phyloP scores from a whole-genome alignment of 1,140 invertebrate species.

The Rhynchophorus ferrugineus region DNA sequence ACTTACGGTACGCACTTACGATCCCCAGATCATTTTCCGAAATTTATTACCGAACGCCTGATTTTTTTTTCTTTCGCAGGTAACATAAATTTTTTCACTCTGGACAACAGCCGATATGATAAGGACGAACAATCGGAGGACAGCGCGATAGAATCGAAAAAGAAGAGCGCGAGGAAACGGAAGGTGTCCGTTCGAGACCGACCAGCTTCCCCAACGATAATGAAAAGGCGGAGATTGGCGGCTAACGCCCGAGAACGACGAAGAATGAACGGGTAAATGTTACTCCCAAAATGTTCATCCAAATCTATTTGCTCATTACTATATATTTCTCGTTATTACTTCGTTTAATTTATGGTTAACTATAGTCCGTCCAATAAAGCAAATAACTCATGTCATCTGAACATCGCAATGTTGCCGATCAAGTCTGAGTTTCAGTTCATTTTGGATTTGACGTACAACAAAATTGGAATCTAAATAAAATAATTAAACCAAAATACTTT shows the following conservation, averaged over 20 bases:
- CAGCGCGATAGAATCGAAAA: not conserved
- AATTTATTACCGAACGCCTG: too few relatives aligned
- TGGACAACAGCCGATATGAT: constrained; percentile 5
- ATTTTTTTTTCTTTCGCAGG: not conserved
- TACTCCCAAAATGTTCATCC: not conserved
- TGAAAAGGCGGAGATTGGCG: constrained; percentile 56
- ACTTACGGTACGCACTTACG: constrained; percentile 1
- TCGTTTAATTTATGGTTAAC: not conserved
- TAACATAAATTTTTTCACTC: constrained; percentile 22
- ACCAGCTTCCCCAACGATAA: constrained; percentile 50
- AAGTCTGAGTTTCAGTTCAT: too few relatives aligned
- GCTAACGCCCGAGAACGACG: constrained; percentile 72
- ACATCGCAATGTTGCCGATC: too few relatives aligned
- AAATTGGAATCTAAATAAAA: too few relatives aligned
- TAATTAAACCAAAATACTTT: too few relatives aligned
- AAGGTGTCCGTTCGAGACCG: constrained; percentile 25
- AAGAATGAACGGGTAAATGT: constrained; percentile 56
- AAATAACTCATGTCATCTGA: too few relatives aligned
- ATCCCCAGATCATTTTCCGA: not conserved
- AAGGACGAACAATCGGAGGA: not conserved
- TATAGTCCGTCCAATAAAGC: too few relatives aligned
- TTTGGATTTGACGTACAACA: too few relatives aligned
- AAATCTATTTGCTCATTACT: not conserved
- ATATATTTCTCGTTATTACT: not conserved
- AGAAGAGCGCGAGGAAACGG: constrained; percentile 14